phyloP scores from a whole-genome alignment of 2,797 vertebrate species.

The Oreortyx pictus region DNA sequence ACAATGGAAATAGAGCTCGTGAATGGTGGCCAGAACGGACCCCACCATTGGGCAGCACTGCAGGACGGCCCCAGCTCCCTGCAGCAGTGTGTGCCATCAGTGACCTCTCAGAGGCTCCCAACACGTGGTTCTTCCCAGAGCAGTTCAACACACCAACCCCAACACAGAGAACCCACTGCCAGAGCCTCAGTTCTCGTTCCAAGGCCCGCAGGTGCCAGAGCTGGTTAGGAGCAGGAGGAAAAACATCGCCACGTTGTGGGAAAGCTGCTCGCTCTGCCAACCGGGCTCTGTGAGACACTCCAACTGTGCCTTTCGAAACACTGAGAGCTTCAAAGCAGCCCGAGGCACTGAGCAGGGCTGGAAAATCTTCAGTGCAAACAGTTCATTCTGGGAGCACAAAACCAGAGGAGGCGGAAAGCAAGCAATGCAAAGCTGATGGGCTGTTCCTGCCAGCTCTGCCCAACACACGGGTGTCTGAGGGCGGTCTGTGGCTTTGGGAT shows the following conservation, averaged over 20 bases:
- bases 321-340: constrained; percentile 12
- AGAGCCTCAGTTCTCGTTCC: background rate
- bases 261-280: constrained; percentile 14
- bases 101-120: background rate
- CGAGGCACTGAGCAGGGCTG: background rate
- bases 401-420: background rate
- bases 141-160: background rate
- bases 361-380: background rate
- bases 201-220: constrained; percentile 17
- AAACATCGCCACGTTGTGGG: constrained; percentile 28
- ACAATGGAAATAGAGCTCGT: background rate
- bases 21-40: background rate
- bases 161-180: background rate
- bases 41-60: background rate
- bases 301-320: background rate
- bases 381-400: background rate
- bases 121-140: background rate
- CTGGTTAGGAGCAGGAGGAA: background rate
- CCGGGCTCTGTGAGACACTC: background rate
- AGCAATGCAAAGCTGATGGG: background rate
- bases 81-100: background rate
- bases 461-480: background rate
- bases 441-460: background rate
- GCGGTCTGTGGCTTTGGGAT: background rate
- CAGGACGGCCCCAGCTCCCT: background rate